Percentiles rank a stretch among this genome's conserved stretches.
Evolutionary conservation across 2,888 invertebrate genomes (phyloP).

Genomic region (Matsumyia berberina): DNA sequence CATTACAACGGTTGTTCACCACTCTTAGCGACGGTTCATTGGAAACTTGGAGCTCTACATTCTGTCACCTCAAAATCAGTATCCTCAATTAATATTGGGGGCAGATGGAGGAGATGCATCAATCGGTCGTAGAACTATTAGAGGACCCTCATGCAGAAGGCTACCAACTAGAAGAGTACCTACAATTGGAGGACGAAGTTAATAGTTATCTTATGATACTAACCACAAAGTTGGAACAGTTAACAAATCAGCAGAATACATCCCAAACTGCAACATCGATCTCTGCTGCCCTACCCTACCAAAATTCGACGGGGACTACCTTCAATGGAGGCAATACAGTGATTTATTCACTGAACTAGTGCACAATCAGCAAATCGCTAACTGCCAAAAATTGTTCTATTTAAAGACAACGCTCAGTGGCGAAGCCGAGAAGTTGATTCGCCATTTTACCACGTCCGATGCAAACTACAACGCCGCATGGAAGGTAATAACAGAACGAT

Average conservation of each 20-base stretch:
- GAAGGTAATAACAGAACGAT: conserved; percentile 31
- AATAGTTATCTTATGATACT: too few relatives aligned
- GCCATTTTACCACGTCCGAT: too few relatives aligned
- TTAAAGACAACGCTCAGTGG: too few relatives aligned
- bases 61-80: too few relatives aligned
- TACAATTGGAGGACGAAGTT: neutral
- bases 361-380: conserved; percentile 23
- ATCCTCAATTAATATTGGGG: neutral
- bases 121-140: neutral
- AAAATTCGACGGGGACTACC: conserved; percentile 45
- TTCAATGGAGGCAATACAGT: conserved; percentile 49
- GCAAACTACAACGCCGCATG: too few relatives aligned
- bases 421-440: too few relatives aligned
- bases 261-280: too few relatives aligned
- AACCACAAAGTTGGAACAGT: too few relatives aligned
- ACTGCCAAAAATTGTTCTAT: conserved; percentile 48
- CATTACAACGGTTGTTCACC: too few relatives aligned
- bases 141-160: neutral
- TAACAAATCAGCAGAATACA: too few relatives aligned
- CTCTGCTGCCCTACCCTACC: conserved; percentile 40
- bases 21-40: too few relatives aligned
- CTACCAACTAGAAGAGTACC: neutral
- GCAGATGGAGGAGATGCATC: neutral
- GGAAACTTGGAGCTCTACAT: too few relatives aligned
- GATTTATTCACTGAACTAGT: conserved; percentile 46